Evolutionary conservation across 92 coral and sea anemone species (phyloP).

Genomic region (Epizoanthus fatuus): DNA sequence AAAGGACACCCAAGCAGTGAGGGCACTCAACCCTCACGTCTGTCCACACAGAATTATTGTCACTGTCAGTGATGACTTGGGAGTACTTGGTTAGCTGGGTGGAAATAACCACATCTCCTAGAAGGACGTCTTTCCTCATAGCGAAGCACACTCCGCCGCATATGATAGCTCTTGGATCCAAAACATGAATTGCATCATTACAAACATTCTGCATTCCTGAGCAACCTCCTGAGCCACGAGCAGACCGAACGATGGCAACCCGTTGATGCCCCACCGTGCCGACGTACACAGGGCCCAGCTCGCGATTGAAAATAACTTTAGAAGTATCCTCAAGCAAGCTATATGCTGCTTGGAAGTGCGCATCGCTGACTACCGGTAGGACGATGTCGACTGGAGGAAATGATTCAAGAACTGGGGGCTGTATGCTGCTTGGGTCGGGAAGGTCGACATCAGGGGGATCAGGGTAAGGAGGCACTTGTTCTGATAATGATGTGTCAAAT

Average conservation of each 20-base stretch:
- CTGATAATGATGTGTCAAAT: not conserved
- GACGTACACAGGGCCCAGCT: not conserved
- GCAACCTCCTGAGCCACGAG: not conserved
- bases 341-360: not conserved
- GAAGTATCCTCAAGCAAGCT: not conserved
- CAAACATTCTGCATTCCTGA: not conserved
- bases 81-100: not conserved
- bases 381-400: not conserved
- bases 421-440: slow-evolving; percentile 3
- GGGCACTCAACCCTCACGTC: not conserved
- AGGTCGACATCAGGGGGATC: slow-evolving; percentile 3
- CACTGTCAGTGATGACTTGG: not conserved
- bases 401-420: not conserved
- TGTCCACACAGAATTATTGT: not conserved
- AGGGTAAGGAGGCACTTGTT: not conserved
- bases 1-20: not conserved
- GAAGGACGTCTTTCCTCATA: not conserved
- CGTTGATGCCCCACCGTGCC: slow-evolving; percentile 2
- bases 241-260: slow-evolving; percentile 7
- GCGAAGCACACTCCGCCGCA: slow-evolving; percentile 4
- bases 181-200: not conserved
- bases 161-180: not conserved
- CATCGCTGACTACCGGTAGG: not conserved
- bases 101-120: slow-evolving; percentile 4
- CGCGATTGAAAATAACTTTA: not conserved